Conservation (phyloP, 2,888 invertebrate genomes). For the Eulithis testata region DNA sequence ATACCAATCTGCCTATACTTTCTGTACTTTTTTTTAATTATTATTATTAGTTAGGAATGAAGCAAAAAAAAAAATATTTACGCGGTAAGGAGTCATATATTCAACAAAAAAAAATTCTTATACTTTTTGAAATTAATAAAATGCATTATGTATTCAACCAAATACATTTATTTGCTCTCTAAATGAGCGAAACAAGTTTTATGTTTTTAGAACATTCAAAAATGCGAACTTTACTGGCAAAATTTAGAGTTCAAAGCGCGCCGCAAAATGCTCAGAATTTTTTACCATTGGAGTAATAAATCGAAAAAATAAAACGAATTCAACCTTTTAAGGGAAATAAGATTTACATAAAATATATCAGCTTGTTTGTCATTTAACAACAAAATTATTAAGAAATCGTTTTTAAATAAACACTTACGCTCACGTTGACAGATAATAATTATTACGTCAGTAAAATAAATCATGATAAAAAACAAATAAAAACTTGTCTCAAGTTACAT, state of each 20-base stretch:
- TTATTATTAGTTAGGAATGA: too few species aligned
- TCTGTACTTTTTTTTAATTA: too few species aligned
- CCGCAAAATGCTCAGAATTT: slow-evolving; percentile 60
- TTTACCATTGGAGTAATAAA: slow-evolving; percentile 58
- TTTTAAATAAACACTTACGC: slow-evolving; percentile 57
- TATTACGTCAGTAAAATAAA: slow-evolving; percentile 36
- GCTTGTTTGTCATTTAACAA: slow-evolving; percentile 64
- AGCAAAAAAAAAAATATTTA: too few species aligned
- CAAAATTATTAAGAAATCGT: slow-evolving; percentile 59
- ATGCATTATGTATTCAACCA: background rate
- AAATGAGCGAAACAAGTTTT: slow-evolving; percentile 6
- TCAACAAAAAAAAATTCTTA: too few species aligned
- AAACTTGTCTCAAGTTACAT: slow-evolving; percentile 25
- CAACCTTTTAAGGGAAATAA: slow-evolving; percentile 60
- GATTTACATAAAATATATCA: slow-evolving; percentile 60
- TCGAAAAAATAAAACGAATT: slow-evolving; percentile 58
- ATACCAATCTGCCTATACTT: too few species aligned
- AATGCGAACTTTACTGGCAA: slow-evolving; percentile 18
- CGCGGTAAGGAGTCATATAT: too few species aligned
- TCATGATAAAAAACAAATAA: slow-evolving; percentile 33
- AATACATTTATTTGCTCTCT: background rate
- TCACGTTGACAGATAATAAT: slow-evolving; percentile 46
- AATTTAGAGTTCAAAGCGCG: slow-evolving; percentile 43
- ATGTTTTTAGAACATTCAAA: slow-evolving; percentile 8
- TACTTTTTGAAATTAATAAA: background rate